These are phyloP conservation scores for Sandelia bainsii DNA, from an alignment of 2,797 vertebrate genomes.

Conservation along the genomic window DNA sequence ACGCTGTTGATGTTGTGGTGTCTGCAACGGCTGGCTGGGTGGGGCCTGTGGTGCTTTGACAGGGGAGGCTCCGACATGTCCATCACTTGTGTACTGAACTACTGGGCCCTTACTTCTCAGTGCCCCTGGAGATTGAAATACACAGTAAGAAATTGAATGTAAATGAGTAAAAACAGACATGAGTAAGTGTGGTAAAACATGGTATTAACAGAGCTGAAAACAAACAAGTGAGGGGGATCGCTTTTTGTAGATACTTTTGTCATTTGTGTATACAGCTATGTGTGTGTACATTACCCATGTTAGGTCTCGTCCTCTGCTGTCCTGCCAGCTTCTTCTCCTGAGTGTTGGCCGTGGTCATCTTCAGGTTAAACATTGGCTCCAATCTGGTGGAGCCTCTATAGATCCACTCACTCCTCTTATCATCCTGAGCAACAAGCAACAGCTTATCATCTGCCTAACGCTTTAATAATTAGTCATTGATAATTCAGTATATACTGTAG, in stretches of 20 bases:
- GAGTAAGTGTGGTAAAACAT: not conserved
- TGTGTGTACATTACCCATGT: slow-evolving; percentile 86
- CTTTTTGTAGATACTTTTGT: too few species aligned
- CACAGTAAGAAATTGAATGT: not conserved
- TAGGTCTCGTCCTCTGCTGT: slow-evolving; percentile 92
- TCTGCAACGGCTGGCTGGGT: slow-evolving; percentile 38
- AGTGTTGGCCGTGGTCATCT: slow-evolving; percentile 91
- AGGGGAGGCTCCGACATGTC: slow-evolving; percentile 68
- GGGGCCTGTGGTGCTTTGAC: slow-evolving; percentile 45
- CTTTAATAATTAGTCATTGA: not conserved
- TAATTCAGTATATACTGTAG: not conserved
- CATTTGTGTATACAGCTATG: not conserved
- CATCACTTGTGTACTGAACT: slow-evolving; percentile 94
- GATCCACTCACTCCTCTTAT: slow-evolving; percentile 98
- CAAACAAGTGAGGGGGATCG: too few species aligned
- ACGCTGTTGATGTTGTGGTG: slow-evolving; percentile 45
- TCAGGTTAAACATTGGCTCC: slow-evolving; percentile 99
- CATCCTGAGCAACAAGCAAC: slow-evolving; percentile 81
- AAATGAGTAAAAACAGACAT: not conserved
- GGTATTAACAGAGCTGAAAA: too few species aligned
- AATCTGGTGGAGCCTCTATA: slow-evolving; percentile 96
- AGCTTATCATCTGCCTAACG: not conserved
- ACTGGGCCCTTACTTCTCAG: slow-evolving; percentile 95
- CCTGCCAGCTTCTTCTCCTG: slow-evolving; percentile 95
- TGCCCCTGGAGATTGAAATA: slow-evolving; percentile 81